phyloP scores from a whole-genome alignment of 1,140 invertebrate species.

The Brachionus rotundiformis region DNA sequence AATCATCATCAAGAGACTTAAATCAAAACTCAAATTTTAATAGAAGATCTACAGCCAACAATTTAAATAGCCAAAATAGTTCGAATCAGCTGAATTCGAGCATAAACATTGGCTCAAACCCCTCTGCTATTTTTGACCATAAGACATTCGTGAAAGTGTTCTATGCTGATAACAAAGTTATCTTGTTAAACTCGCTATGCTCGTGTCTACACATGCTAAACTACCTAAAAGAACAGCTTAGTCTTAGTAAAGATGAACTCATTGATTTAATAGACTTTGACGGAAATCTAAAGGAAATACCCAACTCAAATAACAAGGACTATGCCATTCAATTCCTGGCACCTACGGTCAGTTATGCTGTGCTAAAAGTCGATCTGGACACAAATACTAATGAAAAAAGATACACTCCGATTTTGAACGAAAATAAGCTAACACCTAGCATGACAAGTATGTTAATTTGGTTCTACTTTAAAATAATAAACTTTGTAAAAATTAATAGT shows the following conservation, averaged over 20 bases:
- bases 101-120: not conserved
- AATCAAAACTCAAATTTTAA: not conserved
- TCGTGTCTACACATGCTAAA: constrained; percentile 43
- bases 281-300: constrained; percentile 46
- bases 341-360: constrained; percentile 27
- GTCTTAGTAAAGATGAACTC: constrained; percentile 37
- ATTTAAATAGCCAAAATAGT: not conserved
- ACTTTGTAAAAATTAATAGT: no score
- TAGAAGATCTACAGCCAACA: constrained; percentile 6
- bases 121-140: constrained; percentile 30
- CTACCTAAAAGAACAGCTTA: constrained; percentile 27
- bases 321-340: constrained; percentile 41
- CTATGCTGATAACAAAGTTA: constrained; percentile 28
- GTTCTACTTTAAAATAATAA: no score
- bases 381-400: constrained; percentile 42
- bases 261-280: constrained; percentile 52
- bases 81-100: not conserved
- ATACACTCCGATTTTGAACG: constrained; percentile 31
- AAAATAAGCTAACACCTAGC: constrained; percentile 8
- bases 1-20: constrained; percentile 26
- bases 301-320: constrained; percentile 35
- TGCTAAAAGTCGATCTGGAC: constrained; percentile 23
- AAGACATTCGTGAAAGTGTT: constrained; percentile 50
- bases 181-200: constrained; percentile 38
- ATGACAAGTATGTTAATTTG: constrained; percentile 39